Base-by-base conservation (phyloP, 2,113 vertebrate genomes). In the Coregonus clupeaformis region DNA sequence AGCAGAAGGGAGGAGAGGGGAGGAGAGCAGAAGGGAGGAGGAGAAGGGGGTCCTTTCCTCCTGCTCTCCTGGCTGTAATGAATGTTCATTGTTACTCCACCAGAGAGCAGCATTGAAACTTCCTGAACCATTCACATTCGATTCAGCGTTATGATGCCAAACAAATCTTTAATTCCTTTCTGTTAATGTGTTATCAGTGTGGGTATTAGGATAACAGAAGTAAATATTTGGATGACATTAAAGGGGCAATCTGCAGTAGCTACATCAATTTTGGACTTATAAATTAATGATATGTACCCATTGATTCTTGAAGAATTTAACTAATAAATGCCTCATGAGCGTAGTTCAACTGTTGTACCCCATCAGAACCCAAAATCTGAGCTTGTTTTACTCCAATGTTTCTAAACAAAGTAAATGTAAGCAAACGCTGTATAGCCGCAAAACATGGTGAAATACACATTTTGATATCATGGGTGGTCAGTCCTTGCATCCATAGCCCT, bases 91-190 rank as follows among this genome's bases (percentile, higher is more conserved):
- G 60, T 36, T 59, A 79, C 62, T 79, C 89, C 91, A 84, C 84
- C 79, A 89, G 90, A 81, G 80, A 85, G 84, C 82, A 83, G 73
- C 18, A 60, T 22, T 7, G 74, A 89, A 57, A n/a, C 1, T 42
- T 36, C 36, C 36, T 36, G 36, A 36, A 36, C 36, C 36, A 13
- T 60, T 13, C 2, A 1, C 9, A 42, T 77, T 13, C 68, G 71
- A 27, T 25, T 36, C 32, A 36, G 36, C 9, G 71, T 52, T 18
- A 52, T 18, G 14, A 25, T 18, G 52, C n/a, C 62, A 75, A 65
- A 62, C 22, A 32, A 52, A 62, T 70, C 22, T 42, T 32, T 7
- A 68, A 70, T 71, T 22, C 32, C 57, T 66, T 18, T 25, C 29
- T 25, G 25, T 16, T 27, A 20, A 25, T 5, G 49, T 52, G 49